A percentile compares a stretch with the other conserved stretches of the same genome.
Evolutionary conservation across 2,888 invertebrate genomes (phyloP).

Genomic region (Cremastinae sp.): DNA sequence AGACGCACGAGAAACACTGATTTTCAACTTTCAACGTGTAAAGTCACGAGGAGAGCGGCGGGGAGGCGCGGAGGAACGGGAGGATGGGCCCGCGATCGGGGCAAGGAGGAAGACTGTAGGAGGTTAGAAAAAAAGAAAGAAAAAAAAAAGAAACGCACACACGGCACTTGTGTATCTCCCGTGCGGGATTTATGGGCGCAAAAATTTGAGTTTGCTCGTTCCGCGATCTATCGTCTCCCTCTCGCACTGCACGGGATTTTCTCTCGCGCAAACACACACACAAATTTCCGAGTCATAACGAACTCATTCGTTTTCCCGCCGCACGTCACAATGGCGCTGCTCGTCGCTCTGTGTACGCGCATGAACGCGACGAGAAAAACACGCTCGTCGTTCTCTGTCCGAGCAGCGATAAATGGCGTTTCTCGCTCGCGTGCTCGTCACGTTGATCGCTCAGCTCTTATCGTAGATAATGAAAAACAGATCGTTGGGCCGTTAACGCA

Average conservation of each 20-base stretch:
- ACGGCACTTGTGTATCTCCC: constrained; percentile 17
- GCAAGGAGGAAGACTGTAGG: constrained; percentile 17
- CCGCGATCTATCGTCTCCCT: constrained; percentile 54
- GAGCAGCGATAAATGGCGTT: constrained; percentile 23
- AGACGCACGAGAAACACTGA: constrained; percentile 62
- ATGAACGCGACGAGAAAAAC: constrained; percentile 18
- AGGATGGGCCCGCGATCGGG: constrained; percentile 6
- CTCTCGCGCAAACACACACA: constrained; percentile 31
- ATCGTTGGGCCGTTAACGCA: no score
- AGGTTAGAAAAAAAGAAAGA: constrained; percentile 35
- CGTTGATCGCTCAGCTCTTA: constrained; percentile 5
- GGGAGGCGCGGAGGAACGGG: constrained; percentile 52
- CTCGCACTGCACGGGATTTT: constrained; percentile 34
- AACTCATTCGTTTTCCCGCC: constrained; percentile 47
- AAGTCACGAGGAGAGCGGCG: constrained; percentile 62
- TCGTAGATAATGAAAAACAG: constrained; percentile 8
- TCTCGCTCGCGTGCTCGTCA: background rate
- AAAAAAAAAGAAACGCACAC: constrained; percentile 32
- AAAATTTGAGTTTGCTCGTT: constrained; percentile 47
- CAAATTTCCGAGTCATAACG: constrained; percentile 6
- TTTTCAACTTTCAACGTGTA: constrained; percentile 57
- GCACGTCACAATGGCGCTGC: constrained; percentile 58
- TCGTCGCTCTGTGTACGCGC: constrained; percentile 53
- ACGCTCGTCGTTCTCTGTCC: constrained; percentile 46
- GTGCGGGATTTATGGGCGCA: constrained; percentile 50